A percentile compares a stretch with the other conserved stretches of the same genome.
Conservation (phyloP, 2,888 invertebrate species). For the Callyntrura sp. region DNA sequence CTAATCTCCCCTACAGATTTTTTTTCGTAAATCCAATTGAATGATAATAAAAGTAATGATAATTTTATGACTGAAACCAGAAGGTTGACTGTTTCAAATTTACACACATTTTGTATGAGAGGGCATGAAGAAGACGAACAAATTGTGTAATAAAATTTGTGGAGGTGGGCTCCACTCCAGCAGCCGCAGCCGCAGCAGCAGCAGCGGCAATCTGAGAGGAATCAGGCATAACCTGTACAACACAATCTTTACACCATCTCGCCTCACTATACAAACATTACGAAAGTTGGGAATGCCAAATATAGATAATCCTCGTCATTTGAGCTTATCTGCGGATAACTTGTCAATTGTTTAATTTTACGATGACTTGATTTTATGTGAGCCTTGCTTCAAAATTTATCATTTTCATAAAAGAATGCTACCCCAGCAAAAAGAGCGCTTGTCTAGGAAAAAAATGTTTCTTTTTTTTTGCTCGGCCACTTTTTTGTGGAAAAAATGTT, state of each 20-base stretch:
- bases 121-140: too few relatives aligned
- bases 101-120: too few relatives aligned
- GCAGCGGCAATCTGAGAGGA: background rate
- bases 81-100: too few relatives aligned
- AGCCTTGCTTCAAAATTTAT: slow-evolving; percentile 26
- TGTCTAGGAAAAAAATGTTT: slow-evolving; percentile 27
- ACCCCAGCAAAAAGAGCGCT: slow-evolving; percentile 3
- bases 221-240: slow-evolving; percentile 17
- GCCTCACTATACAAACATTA: background rate
- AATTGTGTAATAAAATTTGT: too few relatives aligned
- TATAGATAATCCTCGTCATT: slow-evolving; percentile 18
- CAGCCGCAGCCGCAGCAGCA: background rate
- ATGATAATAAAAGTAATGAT: too few relatives aligned
- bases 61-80: too few relatives aligned
- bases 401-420: slow-evolving; percentile 36
- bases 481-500: background rate
- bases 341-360: slow-evolving; percentile 76
- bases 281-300: background rate
- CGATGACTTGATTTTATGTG: slow-evolving; percentile 44
- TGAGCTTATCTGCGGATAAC: slow-evolving; percentile 69
- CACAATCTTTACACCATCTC: slow-evolving; percentile 21
- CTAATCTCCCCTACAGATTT: too few relatives aligned
- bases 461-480: background rate
- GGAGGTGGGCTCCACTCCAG: too few relatives aligned
- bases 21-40: too few relatives aligned